phyloP scores from a whole-genome alignment of 2,888 invertebrate genomes.

The Tanaodytes sp. region DNA sequence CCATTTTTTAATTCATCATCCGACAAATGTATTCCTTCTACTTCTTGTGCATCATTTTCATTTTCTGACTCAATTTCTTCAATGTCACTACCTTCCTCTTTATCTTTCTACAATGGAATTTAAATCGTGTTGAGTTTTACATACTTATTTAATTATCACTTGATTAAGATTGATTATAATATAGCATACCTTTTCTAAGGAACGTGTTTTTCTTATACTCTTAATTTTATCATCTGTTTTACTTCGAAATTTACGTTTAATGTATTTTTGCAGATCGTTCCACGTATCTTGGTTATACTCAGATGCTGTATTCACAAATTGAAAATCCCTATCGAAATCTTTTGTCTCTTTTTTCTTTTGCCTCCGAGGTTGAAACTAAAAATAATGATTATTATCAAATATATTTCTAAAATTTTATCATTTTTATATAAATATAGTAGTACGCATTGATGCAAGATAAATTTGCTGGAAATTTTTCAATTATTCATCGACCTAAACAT shows the following conservation, averaged over 20 bases:
- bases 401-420: no score
- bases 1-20: slow-evolving; percentile 69
- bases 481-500: no score
- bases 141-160: no score
- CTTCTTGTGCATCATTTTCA: slow-evolving; percentile 52
- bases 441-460: no score
- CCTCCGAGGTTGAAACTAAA: slow-evolving; percentile 87
- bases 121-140: no score
- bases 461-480: no score
- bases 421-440: no score
- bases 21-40: slow-evolving; percentile 58
- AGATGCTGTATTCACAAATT: slow-evolving; percentile 84
- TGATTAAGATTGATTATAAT: no score
- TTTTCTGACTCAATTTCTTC: slow-evolving; percentile 67
- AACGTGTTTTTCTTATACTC: slow-evolving; percentile 74
- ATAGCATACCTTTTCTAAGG: slow-evolving; percentile 73
- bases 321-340: slow-evolving; percentile 86
- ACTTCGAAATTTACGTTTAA: slow-evolving; percentile 84
- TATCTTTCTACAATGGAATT: no score
- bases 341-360: slow-evolving; percentile 81
- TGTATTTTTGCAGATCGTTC: slow-evolving; percentile 85
- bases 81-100: neutral
- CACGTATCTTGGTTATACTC: slow-evolving; percentile 88
- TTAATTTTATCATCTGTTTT: slow-evolving; percentile 90
- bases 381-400: no score